phyloP scores from a whole-genome alignment of 1,140 invertebrate species.

The Drosophila yakuba region DNA sequence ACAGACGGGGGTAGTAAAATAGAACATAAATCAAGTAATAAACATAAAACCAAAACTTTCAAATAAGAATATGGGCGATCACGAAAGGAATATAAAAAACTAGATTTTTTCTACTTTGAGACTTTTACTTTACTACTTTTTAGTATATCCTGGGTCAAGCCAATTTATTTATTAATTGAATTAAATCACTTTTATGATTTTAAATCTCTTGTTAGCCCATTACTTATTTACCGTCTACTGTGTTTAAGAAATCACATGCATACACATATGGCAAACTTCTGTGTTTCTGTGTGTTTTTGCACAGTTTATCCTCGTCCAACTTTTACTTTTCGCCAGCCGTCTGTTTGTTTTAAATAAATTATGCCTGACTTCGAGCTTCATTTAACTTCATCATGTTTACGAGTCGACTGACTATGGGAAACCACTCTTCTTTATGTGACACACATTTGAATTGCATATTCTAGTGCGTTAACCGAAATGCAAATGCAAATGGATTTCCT shows the following conservation, averaged over 20 bases:
- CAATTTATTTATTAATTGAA: too few relatives aligned
- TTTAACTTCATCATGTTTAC: constrained; percentile 37
- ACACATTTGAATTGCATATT: constrained; percentile 29
- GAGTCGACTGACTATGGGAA: background rate
- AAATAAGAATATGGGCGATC: too few relatives aligned
- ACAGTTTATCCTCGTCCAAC: constrained; percentile 35
- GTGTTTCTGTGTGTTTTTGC: constrained; percentile 26
- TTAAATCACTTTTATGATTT: too few relatives aligned
- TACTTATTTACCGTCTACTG: background rate
- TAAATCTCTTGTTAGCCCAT: background rate
- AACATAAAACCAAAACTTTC: too few relatives aligned
- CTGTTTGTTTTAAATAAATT: constrained; percentile 70
- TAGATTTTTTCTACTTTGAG: too few relatives aligned
- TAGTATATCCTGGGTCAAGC: too few relatives aligned
- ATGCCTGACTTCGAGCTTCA: constrained; percentile 32
- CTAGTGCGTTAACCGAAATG: constrained; percentile 47
- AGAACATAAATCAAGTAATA: background rate
- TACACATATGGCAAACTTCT: constrained; percentile 11
- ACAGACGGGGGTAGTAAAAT: background rate
- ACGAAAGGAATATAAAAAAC: too few relatives aligned
- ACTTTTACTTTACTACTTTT: too few relatives aligned
- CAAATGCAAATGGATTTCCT: constrained; percentile 42
- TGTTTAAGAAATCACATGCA: background rate
- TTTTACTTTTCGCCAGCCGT: constrained; percentile 45
- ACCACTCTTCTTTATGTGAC: constrained; percentile 4